phyloP scores from a whole-genome alignment of 2,797 vertebrate genomes.

The Myioborus miniatus region DNA sequence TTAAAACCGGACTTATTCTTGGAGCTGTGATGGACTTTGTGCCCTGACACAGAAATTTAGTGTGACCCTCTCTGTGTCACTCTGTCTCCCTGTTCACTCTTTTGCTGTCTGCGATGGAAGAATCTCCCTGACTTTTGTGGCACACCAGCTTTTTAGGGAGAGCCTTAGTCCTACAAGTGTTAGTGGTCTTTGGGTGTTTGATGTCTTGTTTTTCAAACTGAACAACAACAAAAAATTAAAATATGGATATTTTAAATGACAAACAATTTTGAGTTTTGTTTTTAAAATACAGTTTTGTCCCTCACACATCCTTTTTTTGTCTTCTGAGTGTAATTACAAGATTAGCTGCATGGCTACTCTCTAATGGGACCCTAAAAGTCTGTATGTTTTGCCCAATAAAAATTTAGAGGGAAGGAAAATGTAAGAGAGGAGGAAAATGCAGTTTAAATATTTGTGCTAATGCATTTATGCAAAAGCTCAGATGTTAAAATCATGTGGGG shows the following conservation, averaged over 20 bases:
- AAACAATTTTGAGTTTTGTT: background rate
- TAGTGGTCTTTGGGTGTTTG: background rate
- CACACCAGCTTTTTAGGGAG: background rate
- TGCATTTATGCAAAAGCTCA: background rate
- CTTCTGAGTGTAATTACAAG: background rate
- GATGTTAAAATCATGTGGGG: background rate
- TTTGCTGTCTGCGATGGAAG: rapidly evolving
- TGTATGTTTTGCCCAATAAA: background rate
- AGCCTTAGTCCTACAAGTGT: background rate
- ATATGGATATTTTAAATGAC: background rate
- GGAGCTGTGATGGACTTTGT: background rate
- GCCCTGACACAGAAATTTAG: background rate
- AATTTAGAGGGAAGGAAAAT: background rate
- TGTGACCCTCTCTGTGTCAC: background rate
- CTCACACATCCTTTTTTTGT: rapidly evolving
- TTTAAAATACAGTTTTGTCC: background rate
- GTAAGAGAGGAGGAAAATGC: background rate
- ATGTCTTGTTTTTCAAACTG: background rate
- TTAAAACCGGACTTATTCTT: background rate
- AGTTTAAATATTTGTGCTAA: background rate
- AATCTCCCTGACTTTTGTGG: background rate
- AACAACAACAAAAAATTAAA: background rate
- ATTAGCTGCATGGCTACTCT: background rate
- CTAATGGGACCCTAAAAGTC: background rate
- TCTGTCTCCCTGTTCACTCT: background rate